Base-by-base conservation (phyloP, 2,113 vertebrate genomes). In the Nibea albiflora region DNA sequence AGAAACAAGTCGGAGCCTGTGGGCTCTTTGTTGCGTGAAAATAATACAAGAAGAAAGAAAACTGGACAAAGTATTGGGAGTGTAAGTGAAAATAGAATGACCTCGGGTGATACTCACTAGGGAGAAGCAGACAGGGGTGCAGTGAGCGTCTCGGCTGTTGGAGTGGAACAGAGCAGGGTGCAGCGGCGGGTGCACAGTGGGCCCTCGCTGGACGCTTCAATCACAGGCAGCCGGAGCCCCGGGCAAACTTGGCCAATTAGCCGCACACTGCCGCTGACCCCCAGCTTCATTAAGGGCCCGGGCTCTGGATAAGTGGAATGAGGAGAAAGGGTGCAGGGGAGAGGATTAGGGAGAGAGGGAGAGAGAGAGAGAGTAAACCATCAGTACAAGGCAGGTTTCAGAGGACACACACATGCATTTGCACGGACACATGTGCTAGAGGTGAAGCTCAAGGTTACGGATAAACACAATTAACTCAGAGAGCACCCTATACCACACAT, bases 201-300 rank as follows among this genome's bases (percentile, higher is more conserved):
- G 83, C 78, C 85, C 90, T 91, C 83, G 24, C 89, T 79, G 90
- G 91, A 92, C 92, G 80, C 91, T 93, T 94, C 94, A 94, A 93
- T 93, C 92, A 91, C 85, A 90, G 89, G 87, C 87, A 91, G 91
- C 92, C 88, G 6, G 53, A 91, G 88, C 93, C 88, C 84, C 74
- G 62, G 89, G 94, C 90, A 91, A 94, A 93, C 89, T 89, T 89
- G 88, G 92, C 94, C 93, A 94, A 94, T 94, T 94, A 94, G 93
- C 91, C 83, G 71, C 90, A 90, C 90, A 80, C 88, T 86, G 90
- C 88, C 78, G 73, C 88, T 92, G 92, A 94, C 92, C 94, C 93
- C 90, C 84, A 77, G 91, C 92, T 93, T 95, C 92, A 95, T 94
- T 93, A 94, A 93, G 91, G 90, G 89, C 88, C 86, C 44, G 78